Conservation (phyloP, 1,140 invertebrate genomes). For the Lepidotrigona ventralis region DNA sequence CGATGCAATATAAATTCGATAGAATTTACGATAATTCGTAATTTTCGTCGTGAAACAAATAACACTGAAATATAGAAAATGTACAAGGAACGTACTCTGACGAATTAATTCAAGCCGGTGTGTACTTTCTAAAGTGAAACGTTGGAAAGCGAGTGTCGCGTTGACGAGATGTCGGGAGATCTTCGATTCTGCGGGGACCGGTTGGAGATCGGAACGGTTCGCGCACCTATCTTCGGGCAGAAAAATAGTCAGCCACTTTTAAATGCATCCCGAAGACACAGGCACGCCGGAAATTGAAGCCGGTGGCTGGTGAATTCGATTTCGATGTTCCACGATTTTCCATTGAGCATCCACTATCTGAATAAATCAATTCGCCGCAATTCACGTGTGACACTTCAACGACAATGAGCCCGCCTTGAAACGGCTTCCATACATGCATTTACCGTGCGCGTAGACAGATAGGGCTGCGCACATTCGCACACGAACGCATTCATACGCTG, state of each 20-base stretch:
- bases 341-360: slow-evolving; percentile 39
- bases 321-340: slow-evolving; percentile 44
- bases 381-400: slow-evolving; percentile 45
- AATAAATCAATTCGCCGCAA: slow-evolving; percentile 53
- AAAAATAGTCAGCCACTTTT: slow-evolving; percentile 21
- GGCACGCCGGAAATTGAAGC: slow-evolving; percentile 37
- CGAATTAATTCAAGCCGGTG: not conserved
- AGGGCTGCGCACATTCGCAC: not conserved
- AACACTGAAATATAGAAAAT: not conserved
- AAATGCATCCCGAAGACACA: slow-evolving; percentile 37
- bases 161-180: not conserved
- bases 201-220: not conserved
- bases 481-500: not conserved
- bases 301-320: slow-evolving; percentile 21
- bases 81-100: not conserved
- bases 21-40: no score
- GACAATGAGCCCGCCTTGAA: slow-evolving; percentile 48
- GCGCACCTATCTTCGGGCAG: not conserved
- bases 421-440: slow-evolving; percentile 45
- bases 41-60: not conserved
- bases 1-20: not conserved
- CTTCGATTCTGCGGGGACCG: not conserved
- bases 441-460: slow-evolving; percentile 22
- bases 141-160: not conserved
- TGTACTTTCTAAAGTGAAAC: not conserved